Percentiles rank a stretch among this genome's conserved stretches.
Evolutionary conservation across 2,888 invertebrate genomes (phyloP).

Genomic region (Phyllotreta striolata): DNA sequence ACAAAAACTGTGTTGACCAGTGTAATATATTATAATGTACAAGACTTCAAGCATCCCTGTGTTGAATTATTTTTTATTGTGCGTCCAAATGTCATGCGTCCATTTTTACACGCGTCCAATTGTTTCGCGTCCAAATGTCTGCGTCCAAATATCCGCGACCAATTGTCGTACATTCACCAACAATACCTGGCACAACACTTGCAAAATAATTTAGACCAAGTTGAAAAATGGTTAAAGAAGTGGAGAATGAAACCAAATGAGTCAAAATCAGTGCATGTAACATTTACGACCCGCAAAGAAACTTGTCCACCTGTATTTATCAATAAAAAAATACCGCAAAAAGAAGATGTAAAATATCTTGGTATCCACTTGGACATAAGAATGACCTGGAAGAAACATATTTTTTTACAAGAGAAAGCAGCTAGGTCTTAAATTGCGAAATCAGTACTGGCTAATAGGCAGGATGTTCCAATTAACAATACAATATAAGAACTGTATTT

Average conservation of each 20-base stretch:
- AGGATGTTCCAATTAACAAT: too few species aligned
- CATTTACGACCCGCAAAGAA: conserved; percentile 36
- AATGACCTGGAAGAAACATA: too few species aligned
- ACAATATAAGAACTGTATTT: neutral
- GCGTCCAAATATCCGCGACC: neutral
- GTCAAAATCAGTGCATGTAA: conserved; percentile 37
- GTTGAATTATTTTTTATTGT: neutral
- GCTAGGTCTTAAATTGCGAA: too few species aligned
- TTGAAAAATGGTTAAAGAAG: conserved; percentile 38
- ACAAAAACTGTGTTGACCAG: too few species aligned
- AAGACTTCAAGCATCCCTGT: too few species aligned
- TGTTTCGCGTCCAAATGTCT: conserved; percentile 2
- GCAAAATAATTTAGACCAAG: conserved; percentile 37
- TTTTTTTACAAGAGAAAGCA: too few species aligned
- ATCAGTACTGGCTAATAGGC: too few species aligned
- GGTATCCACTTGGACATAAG: too few species aligned
- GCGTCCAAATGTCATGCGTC: conserved; percentile 4
- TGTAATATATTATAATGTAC: too few species aligned
- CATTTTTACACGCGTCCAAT: neutral
- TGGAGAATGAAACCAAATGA: conserved; percentile 38
- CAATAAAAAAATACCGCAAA: neutral
- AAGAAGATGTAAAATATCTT: too few species aligned
- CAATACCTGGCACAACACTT: too few species aligned
- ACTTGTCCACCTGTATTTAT: conserved; percentile 32
- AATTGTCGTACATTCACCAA: too few species aligned